Base-by-base conservation (phyloP, 2,113 vertebrate species). In the Candoia aspera region DNA sequence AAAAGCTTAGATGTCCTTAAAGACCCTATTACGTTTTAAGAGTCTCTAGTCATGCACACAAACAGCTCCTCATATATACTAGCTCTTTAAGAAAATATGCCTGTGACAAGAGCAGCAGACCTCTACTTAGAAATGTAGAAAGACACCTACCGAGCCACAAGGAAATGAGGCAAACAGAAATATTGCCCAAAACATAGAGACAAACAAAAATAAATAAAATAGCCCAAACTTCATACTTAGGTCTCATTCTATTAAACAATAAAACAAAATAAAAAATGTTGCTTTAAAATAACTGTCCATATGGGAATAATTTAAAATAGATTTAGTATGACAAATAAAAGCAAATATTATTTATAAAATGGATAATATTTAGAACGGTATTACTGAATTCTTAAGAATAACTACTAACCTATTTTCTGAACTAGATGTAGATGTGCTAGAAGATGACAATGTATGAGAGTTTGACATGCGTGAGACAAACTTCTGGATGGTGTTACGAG, bases 401-500 rank as follows among this genome's bases (percentile, higher is more conserved):
- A 94, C 95, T 97, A 97, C 97, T 95, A 94, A 99, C 98, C 98
- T 98, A 98, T 98, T 98, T 97, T 99, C 98, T 94, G 98, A 98
- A 96, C 98, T 99, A 97, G 98, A 98, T 94, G 98, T 97, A 92
- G 98, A 98, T 91, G 98, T 97, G 96, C 97, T 98, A 96, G 98
- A 98, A 93, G 98, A 97, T 95, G 98, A 98, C 95, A 97, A 97
- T 93, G 98, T 98, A 97, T 98, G 98, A 88, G 98, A 98, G 96
- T 98, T 98, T 93, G 98, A 98, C 98, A 99, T 98, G 96, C 98
- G 98, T 92, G 98, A 98, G 87, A 99, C 98, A 97, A 99, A 98
- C 98, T 99, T 99, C 98, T 98, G 98, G 97, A 98, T 99, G 97
- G 98, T 99, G 97, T 97, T 99, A 96, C 98, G 98, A 94, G 98